phyloP scores from a whole-genome alignment of 2,888 invertebrate genomes.

The Tenodera sinensis region DNA sequence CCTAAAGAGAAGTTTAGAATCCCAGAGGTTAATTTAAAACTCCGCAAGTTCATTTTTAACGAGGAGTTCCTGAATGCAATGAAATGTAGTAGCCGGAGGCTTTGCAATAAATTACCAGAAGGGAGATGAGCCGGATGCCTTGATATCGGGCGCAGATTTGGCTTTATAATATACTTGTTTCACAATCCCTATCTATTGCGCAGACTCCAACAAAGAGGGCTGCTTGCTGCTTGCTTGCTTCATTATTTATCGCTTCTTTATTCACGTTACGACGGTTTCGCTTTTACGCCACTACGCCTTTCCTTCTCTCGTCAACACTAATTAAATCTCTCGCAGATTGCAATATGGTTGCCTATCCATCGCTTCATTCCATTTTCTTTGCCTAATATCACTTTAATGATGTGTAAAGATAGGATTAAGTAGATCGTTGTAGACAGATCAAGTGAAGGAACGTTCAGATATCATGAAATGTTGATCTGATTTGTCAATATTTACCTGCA shows the following conservation, averaged over 20 bases:
- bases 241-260: not conserved
- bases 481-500: too few species aligned
- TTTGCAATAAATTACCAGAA: not conserved
- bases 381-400: too few species aligned
- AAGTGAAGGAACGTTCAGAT: too few species aligned
- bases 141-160: not conserved
- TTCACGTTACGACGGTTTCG: not conserved
- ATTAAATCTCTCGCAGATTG: not conserved
- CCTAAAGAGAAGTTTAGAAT: not conserved
- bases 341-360: not conserved
- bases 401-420: too few species aligned
- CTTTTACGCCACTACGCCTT: not conserved
- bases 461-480: too few species aligned
- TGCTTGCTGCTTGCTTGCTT: not conserved
- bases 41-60: constrained; percentile 3
- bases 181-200: not conserved
- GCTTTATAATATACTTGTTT: not conserved
- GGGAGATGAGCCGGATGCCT: not conserved
- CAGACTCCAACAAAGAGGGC: not conserved
- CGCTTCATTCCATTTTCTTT: not conserved
- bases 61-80: not conserved
- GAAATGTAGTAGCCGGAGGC: not conserved
- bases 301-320: not conserved
- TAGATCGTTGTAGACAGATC: too few species aligned
- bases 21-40: constrained; percentile 7